Base-by-base conservation (phyloP, 2,797 vertebrate species). In the Falco columbarius region DNA sequence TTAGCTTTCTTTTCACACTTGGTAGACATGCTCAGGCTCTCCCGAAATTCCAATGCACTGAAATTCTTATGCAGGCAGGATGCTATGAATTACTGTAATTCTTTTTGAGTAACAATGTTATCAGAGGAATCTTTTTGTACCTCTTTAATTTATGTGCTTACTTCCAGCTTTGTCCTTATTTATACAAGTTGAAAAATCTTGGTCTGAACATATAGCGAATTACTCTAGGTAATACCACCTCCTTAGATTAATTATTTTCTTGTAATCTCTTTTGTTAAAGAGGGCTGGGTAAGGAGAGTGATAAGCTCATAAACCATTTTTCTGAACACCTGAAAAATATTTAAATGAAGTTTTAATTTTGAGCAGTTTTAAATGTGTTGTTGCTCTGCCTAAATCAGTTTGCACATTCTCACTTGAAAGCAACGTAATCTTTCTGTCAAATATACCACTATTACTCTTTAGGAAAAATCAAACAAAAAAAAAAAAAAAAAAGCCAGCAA, bases 381-480 rank as follows among this genome's bases (percentile, higher is more conserved):
- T 67, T 83, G 14, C 23, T 94, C 56, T 86, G n/a, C 30, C 17
- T 74, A 62, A 58, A 55, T 54, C 3, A 55, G 36, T 86, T 82
- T 81, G 12, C n/a, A 66, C 7, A 3, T 62, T 95, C 46, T 85
- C 56, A 46, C n/a, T 75, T 82, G 65, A 94, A 93, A 63, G 23
- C 19, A 34, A 22, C 47, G 26, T 47, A 54, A 70, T 93, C 94
- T 89, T 90, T 92, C 66, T 95, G 77, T 80, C 89, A 93, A 89
- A 52, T 65, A 77, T 62, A 49, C 66, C 34, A 58, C 44, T 88
- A 17, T 7, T n/a, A 30, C 11, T 63, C 24, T 72, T 91, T 32
- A 77, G 13, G 15, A 75, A 86, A 85, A 92, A 49, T 14, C 14
- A 92, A 77, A 14, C 21, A 61, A 56, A 70, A 15, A 14, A 38